A percentile compares a stretch with the other conserved stretches of the same genome.
phyloP scores from a whole-genome alignment of 37 sponge, comb jelly and placozoan genomes.

The Tethya wilhelma region DNA sequence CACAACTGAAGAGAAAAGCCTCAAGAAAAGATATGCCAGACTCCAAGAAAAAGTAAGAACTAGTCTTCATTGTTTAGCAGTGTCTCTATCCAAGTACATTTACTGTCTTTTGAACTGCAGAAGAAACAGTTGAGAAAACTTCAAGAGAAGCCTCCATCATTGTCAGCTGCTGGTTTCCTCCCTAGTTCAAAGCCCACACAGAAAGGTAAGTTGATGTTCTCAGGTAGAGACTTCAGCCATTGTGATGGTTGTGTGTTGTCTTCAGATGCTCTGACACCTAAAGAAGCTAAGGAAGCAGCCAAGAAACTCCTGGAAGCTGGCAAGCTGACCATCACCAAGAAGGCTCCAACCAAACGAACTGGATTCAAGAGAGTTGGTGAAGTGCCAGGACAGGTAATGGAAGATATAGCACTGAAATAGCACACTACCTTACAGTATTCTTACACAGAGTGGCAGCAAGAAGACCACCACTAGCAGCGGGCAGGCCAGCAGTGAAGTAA shows the following conservation, averaged over 20 bases:
- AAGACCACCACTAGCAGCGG: too few species aligned
- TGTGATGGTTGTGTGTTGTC: conserved; percentile 1
- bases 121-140: conserved; percentile 36
- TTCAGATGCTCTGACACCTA: conserved; percentile 64
- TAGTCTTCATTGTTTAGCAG: neutral
- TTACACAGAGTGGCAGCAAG: neutral
- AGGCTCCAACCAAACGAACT: conserved; percentile 39
- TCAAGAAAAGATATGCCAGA: conserved; percentile 66
- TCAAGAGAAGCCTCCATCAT: conserved; percentile 27
- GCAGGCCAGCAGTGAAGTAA: too few species aligned
- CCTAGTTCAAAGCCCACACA: conserved; percentile 23
- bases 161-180: neutral
- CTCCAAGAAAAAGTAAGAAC: conserved; percentile 64
- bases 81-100: neutral
- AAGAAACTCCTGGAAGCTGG: conserved; percentile 67
- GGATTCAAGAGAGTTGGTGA: conserved; percentile 84
- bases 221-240: neutral
- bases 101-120: neutral
- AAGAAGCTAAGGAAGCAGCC: conserved; percentile 75
- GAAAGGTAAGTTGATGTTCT: conserved; percentile 17
- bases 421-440: neutral
- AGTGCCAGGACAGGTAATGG: conserved; percentile 38
- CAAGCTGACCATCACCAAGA: conserved; percentile 55
- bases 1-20: conserved; percentile 69
- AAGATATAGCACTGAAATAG: neutral